Percentiles rank a stretch among this genome's conserved stretches.
These are phyloP conservation scores for Sciaenops ocellatus DNA, from an alignment of 2,797 vertebrate species.

Conservation along the genomic window DNA sequence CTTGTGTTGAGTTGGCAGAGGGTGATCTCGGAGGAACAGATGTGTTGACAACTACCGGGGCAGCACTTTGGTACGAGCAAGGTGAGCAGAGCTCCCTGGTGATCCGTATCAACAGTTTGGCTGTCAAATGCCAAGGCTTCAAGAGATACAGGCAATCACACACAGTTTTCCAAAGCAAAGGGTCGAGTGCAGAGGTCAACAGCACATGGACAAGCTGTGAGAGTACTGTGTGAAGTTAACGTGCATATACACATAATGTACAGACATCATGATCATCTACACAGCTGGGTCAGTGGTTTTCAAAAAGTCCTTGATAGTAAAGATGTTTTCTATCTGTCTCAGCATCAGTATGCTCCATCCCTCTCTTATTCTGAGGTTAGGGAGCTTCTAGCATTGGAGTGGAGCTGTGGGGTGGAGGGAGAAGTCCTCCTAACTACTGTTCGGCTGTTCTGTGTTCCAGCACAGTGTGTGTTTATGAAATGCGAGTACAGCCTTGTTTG, in stretches of 20 bases:
- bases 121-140: constrained; percentile 75
- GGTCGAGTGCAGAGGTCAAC: constrained; percentile 75
- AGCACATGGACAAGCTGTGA: constrained; percentile 75
- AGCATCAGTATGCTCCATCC: constrained; percentile 57
- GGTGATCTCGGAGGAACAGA: constrained; percentile 72
- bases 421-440: constrained; percentile 60
- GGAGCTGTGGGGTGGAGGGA: constrained; percentile 53
- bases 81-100: constrained; percentile 81
- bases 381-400: constrained; percentile 55
- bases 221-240: constrained; percentile 77
- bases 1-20: constrained; percentile 73
- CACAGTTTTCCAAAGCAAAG: constrained; percentile 81
- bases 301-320: constrained; percentile 69
- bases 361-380: constrained; percentile 39
- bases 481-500: constrained; percentile 58
- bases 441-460: constrained; percentile 78
- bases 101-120: constrained; percentile 77
- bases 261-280: constrained; percentile 79
- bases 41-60: constrained; percentile 79
- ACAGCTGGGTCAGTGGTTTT: constrained; percentile 77
- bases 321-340: constrained; percentile 58
- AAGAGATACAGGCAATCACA: constrained; percentile 73
- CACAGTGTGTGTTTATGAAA: constrained; percentile 74
- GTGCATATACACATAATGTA: constrained; percentile 83
- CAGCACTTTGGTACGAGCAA: constrained; percentile 88